Evolutionary conservation across 2,888 invertebrate genomes (phyloP), one percentile per base, ranked within the genome.

Genomic region (Cerastis leucographa): DNA sequence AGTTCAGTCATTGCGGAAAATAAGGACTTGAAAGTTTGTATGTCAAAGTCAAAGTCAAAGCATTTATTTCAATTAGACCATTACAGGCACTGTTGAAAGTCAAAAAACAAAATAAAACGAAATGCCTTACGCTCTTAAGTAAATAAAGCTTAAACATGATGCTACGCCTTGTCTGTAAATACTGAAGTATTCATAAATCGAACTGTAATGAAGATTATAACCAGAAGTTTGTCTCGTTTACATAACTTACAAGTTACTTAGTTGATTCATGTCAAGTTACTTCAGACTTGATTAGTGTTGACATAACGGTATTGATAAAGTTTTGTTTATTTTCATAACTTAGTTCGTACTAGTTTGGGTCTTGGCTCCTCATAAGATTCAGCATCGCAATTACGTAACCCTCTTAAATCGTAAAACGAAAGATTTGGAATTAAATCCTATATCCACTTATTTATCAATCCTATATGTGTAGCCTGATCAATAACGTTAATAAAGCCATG

Each of bases 291-390:
- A 71, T 71, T 74, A 71, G 35, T 74, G 71, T 86, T 83, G 61
- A 83, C 65, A 59, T 29, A 46, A 49, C 35, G 14, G 14, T 49
- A 54, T 72, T 67, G 51, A 35, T 73, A n/a, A 72, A 67, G 78
- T 83, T 86, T 6, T 59, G 51, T 71, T 44, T 84, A 51, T 66
- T 51, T 83, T 77, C 14, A 22, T 25, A 49, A 83, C 25, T 76
- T n/a, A 51, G 25, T 71, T 71, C 25, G 17, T 17, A 49, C 22
- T n/a, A 25, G 64, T 64, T 72, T 29, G 8, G 14, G 9, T n/a
- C 14, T n/a, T 54, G 17, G 9, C 0, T 71, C 14, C 19, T 25
- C 6, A 19, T 4, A 9, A 59, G 22, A 76, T 46, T 7, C 61
- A 35, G 5, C 11, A 11, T 61, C 61, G 1, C 9, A 56, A 61